A percentile compares a stretch with the other conserved stretches of the same genome.
Conservation (phyloP, 2,888 invertebrate species). For the Eristalinus sepulchralis region DNA sequence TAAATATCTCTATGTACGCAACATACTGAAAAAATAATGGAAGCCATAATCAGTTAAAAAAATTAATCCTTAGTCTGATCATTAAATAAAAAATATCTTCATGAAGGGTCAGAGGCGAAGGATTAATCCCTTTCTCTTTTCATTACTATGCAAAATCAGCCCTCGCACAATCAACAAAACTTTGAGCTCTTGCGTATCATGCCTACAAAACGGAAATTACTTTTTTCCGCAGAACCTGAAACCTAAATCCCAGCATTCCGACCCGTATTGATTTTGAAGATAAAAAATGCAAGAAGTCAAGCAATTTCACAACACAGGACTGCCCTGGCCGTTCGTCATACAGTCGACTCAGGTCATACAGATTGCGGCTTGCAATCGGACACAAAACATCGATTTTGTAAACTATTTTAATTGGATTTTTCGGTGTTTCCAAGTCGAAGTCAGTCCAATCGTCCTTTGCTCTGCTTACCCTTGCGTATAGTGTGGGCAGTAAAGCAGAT, state of each 20-base stretch:
- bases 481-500: neutral
- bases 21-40: too few relatives aligned
- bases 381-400: neutral
- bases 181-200: too few relatives aligned
- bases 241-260: neutral
- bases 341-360: neutral
- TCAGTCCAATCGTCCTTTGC: neutral
- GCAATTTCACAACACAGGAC: neutral
- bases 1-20: too few relatives aligned
- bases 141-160: too few relatives aligned
- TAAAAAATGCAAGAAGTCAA: neutral
- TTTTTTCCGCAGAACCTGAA: neutral
- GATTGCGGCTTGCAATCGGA: neutral
- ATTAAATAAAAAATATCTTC: too few relatives aligned
- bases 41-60: too few relatives aligned
- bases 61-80: too few relatives aligned
- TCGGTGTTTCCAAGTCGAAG: neutral
- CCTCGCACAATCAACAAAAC: too few relatives aligned
- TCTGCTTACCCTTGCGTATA: neutral
- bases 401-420: neutral
- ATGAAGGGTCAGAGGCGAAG: too few relatives aligned
- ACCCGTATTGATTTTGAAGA: neutral
- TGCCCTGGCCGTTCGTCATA: neutral
- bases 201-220: neutral
- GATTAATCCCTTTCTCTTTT: too few relatives aligned